Conservation (phyloP, 1,140 invertebrate species). For the Stenopsyche tienmushanensis region DNA sequence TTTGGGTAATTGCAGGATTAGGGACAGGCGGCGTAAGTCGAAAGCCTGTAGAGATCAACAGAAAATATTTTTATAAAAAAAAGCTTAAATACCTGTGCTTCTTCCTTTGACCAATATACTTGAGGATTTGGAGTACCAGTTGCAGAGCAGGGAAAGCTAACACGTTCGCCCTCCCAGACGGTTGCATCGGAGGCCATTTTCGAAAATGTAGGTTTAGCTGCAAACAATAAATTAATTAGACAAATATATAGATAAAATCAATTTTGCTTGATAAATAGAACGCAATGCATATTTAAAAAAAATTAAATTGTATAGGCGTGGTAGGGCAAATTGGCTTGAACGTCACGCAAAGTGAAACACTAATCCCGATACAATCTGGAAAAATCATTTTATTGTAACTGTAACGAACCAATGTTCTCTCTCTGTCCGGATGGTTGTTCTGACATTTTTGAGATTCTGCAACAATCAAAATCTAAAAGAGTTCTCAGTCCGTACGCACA, state of each 20-base stretch:
- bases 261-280: no score
- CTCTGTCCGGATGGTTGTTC: not conserved
- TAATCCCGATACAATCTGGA: not conserved
- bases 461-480: not conserved
- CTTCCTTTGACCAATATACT: conserved; percentile 86
- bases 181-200: conserved; percentile 83
- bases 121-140: conserved; percentile 88
- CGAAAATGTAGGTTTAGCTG: conserved; percentile 87
- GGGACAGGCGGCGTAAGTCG: no score
- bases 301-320: not conserved
- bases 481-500: no score
- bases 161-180: conserved; percentile 74
- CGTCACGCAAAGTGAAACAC: not conserved
- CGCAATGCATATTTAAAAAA: not conserved
- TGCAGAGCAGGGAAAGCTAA: conserved; percentile 85
- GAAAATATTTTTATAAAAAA: no score
- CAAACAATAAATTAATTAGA: conserved; percentile 46
- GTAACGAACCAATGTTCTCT: not conserved
- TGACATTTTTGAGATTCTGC: not conserved
- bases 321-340: no score
- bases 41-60: no score
- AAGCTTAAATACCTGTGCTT: conserved; percentile 48
- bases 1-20: no score
- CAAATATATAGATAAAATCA: not conserved
- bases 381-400: not conserved